Percentiles rank a stretch among this genome's conserved stretches.
Evolutionary conservation across 2,797 vertebrate genomes (phyloP).

Genomic region (Poliocrania exsul): DNA sequence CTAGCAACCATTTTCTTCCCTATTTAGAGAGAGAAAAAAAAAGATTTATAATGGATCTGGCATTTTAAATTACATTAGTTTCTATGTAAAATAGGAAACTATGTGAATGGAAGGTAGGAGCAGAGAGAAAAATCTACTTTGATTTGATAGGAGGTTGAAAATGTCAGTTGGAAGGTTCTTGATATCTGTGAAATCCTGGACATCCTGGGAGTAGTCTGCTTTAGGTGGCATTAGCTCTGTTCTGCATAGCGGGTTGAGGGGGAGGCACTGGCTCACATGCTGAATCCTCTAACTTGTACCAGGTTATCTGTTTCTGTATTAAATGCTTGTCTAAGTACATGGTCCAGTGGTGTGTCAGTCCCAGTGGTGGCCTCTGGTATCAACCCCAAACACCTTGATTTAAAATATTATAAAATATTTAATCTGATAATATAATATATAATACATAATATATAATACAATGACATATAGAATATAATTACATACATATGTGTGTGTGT

Average conservation of each 20-base stretch:
- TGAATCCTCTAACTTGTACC: not conserved
- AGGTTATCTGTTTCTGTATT: not conserved
- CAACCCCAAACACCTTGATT: not conserved
- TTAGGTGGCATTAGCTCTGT: not conserved
- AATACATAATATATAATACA: not conserved
- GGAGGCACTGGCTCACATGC: not conserved
- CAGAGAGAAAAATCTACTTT: slow-evolving; percentile 22
- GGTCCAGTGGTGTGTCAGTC: not conserved
- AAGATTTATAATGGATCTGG: slow-evolving; percentile 70
- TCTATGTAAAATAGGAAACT: slow-evolving; percentile 46
- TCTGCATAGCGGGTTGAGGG: not conserved
- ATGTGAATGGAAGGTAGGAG: slow-evolving; percentile 7
- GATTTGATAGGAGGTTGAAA: slow-evolving; percentile 1
- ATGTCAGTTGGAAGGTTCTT: not conserved
- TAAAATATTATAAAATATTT: not conserved
- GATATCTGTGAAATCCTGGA: not conserved
- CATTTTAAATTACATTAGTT: slow-evolving; percentile 62
- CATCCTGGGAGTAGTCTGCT: not conserved
- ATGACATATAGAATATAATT: no score
- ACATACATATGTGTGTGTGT: not conserved
- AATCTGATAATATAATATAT: no score
- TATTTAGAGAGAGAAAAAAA: slow-evolving; percentile 70
- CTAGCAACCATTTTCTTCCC: slow-evolving; percentile 68
- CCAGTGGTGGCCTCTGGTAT: not conserved
- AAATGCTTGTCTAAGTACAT: not conserved